phyloP scores from a whole-genome alignment of 2,888 invertebrate species.

The Dendrolimus pini region DNA sequence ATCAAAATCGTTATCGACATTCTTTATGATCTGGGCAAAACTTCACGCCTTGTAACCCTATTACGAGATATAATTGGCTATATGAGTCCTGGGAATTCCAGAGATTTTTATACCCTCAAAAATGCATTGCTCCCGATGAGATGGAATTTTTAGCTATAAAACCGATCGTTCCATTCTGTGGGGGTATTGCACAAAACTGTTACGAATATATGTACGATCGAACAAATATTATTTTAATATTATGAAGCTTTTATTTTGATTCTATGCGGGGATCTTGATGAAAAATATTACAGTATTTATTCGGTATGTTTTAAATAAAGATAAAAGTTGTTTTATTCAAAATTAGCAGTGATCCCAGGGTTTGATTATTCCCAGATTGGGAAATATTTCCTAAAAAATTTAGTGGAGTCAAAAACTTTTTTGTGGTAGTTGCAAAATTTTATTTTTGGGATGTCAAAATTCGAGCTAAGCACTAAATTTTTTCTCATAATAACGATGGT shows the following conservation, averaged over 20 bases:
- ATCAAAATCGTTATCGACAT: neutral
- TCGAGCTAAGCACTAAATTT: too few relatives aligned
- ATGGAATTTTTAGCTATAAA: neutral
- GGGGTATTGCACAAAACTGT: neutral
- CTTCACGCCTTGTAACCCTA: neutral
- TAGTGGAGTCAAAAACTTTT: too few relatives aligned
- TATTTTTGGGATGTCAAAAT: too few relatives aligned
- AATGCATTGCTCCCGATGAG: neutral
- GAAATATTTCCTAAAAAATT: too few relatives aligned
- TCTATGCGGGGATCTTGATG: too few relatives aligned
- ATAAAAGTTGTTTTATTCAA: too few relatives aligned
- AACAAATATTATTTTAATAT: neutral
- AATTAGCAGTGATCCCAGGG: too few relatives aligned
- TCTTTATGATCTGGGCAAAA: neutral
- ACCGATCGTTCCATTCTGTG: neutral
- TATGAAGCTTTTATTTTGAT: neutral
- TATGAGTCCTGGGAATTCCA: neutral
- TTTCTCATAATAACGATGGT: too few relatives aligned
- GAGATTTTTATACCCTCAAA: slow-evolving; percentile 2
- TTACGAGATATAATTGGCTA: neutral
- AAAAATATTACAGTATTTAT: too few relatives aligned
- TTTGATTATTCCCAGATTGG: too few relatives aligned
- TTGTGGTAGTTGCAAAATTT: too few relatives aligned
- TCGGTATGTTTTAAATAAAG: too few relatives aligned
- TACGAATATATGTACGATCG: neutral